These are phyloP conservation scores for Quiscalus mexicanus DNA, from an alignment of 2,113 vertebrate genomes.

Conservation along the genomic window DNA sequence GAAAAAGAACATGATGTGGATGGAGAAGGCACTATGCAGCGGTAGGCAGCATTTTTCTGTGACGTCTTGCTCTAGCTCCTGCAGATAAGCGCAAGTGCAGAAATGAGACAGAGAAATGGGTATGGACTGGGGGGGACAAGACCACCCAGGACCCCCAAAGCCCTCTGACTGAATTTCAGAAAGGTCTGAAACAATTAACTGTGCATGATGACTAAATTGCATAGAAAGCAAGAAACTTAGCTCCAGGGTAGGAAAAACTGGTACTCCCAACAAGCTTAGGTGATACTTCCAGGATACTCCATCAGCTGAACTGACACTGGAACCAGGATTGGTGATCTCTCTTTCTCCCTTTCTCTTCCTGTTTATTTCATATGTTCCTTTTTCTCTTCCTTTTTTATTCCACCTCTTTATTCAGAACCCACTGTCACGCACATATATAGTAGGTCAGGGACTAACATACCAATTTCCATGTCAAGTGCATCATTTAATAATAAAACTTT, in stretches of 20 bases:
- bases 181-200: background rate
- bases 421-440: background rate
- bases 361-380: background rate
- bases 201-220: background rate
- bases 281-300: background rate
- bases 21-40: background rate
- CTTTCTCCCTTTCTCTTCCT: background rate
- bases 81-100: background rate
- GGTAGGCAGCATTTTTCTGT: background rate
- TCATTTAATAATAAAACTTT: background rate
- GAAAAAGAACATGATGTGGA: background rate
- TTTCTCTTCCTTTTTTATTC: background rate
- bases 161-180: background rate
- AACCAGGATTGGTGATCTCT: background rate
- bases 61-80: background rate
- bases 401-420: background rate
- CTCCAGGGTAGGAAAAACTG: background rate
- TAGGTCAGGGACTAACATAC: background rate
- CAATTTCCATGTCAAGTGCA: background rate
- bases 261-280: background rate
- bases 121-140: no score
- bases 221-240: background rate
- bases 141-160: background rate
- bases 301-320: background rate
- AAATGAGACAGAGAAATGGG: background rate